These are phyloP conservation scores for Plecturocebus donacophilus DNA, from an alignment of 2,113 vertebrate genomes.

Conservation along the genomic window DNA sequence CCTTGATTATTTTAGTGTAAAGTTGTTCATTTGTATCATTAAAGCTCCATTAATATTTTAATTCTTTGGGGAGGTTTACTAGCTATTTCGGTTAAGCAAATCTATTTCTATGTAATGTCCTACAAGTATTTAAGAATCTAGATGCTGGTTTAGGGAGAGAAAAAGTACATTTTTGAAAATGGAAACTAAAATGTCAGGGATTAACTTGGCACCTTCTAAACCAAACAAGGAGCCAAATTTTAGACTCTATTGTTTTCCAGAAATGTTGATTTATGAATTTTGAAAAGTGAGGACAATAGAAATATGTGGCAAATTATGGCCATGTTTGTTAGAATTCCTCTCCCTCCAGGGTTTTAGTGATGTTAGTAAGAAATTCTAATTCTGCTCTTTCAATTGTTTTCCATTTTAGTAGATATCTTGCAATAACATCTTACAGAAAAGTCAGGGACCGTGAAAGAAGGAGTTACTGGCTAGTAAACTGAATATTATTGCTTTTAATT, in stretches of 20 bases:
- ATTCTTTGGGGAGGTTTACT: neutral
- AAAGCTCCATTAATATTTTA: neutral
- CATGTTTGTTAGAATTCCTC: neutral
- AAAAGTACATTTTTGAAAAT: conserved; percentile 12
- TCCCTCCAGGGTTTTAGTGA: neutral
- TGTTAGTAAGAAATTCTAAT: neutral
- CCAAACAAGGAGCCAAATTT: neutral
- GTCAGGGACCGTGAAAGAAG: neutral
- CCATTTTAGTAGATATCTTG: neutral
- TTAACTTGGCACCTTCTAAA: neutral
- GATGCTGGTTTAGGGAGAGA: neutral
- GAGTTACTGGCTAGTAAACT: neutral
- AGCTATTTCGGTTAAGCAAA: neutral
- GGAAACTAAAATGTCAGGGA: neutral
- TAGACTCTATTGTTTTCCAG: neutral
- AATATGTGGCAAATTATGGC: neutral
- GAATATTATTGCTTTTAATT: neutral
- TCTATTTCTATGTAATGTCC: neutral
- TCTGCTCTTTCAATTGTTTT: neutral
- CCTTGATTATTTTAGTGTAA: neutral
- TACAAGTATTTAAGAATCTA: neutral
- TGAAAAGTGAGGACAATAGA: neutral
- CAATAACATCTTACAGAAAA: neutral
- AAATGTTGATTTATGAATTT: neutral
- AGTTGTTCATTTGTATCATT: neutral